phyloP scores from a whole-genome alignment of 2,797 vertebrate genomes.

The Aulostomus chinensis region DNA sequence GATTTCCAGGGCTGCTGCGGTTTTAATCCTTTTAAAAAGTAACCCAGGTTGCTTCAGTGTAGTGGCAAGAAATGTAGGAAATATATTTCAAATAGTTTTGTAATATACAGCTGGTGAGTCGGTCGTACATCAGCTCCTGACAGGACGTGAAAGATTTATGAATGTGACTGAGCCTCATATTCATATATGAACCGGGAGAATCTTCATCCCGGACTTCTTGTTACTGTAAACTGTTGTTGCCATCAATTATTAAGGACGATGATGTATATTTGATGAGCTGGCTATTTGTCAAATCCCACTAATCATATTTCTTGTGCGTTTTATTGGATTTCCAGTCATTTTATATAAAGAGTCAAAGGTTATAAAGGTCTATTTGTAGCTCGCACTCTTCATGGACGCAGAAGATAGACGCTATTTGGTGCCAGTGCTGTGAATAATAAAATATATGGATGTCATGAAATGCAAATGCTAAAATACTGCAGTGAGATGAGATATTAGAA shows the following conservation, averaged over 20 bases:
- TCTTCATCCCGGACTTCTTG: constrained; percentile 21
- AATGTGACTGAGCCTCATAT: neutral
- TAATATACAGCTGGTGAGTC: no score
- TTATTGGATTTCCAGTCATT: constrained; percentile 5
- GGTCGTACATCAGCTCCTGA: constrained; percentile 8
- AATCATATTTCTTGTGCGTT: constrained; percentile 21
- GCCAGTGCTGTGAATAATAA: no score
- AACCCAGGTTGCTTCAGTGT: neutral
- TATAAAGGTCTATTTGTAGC: neutral
- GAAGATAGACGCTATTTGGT: neutral
- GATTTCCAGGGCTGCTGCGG: neutral
- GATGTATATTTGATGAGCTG: constrained; percentile 43
- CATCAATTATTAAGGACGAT: constrained; percentile 19
- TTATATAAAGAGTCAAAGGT: constrained; percentile 4
- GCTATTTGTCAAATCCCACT: constrained; percentile 1
- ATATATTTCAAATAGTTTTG: no score
- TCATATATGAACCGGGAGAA: neutral
- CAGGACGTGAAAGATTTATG: constrained; percentile 11
- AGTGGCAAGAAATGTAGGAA: no score
- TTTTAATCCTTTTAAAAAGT: neutral
- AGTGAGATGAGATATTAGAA: no score
- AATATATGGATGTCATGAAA: no score
- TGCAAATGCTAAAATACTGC: no score
- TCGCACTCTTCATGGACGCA: neutral
- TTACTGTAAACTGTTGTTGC: constrained; percentile 35